Percentiles rank a stretch among this genome's conserved stretches.
These are phyloP conservation scores for Astreopora myriophthalma DNA, from an alignment of 64 coral and sea anemone species.

Conservation along the genomic window DNA sequence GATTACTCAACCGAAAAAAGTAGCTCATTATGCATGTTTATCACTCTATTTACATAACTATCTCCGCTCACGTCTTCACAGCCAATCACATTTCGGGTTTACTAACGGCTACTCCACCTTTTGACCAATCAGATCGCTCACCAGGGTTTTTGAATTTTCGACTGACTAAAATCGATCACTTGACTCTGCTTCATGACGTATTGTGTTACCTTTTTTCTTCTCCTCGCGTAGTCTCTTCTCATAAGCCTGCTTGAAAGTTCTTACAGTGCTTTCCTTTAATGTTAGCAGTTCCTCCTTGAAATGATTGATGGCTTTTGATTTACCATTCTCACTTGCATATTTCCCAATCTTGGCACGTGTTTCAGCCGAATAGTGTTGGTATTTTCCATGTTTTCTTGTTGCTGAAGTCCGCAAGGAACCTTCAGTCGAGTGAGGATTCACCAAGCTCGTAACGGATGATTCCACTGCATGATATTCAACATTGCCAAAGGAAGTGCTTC, in stretches of 20 bases:
- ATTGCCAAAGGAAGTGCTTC: conserved; percentile 50
- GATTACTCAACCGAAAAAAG: too few relatives aligned
- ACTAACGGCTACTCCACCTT: too few relatives aligned
- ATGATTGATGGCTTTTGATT: conserved; percentile 53
- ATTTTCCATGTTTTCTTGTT: conserved; percentile 37
- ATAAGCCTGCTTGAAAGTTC: conserved; percentile 52
- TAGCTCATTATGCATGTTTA: too few relatives aligned
- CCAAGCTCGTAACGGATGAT: conserved; percentile 28
- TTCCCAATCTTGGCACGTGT: conserved; percentile 56
- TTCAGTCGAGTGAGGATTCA: conserved; percentile 32
- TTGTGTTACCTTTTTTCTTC: neutral
- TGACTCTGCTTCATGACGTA: too few relatives aligned
- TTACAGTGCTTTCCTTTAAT: conserved; percentile 54
- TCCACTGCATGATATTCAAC: conserved; percentile 58
- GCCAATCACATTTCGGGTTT: too few relatives aligned
- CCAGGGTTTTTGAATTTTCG: too few relatives aligned
- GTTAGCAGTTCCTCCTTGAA: conserved; percentile 44
- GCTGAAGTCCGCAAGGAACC: neutral
- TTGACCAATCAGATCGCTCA: too few relatives aligned
- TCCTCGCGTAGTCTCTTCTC: conserved; percentile 36
- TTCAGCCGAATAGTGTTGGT: conserved; percentile 55
- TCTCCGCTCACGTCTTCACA: too few relatives aligned
- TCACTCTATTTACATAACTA: too few relatives aligned
- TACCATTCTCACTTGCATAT: conserved; percentile 68
- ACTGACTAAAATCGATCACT: too few relatives aligned